Evolutionary conservation across 1,140 invertebrate genomes (phyloP).

Genomic region (Pseudomyrmex pallidus): DNA sequence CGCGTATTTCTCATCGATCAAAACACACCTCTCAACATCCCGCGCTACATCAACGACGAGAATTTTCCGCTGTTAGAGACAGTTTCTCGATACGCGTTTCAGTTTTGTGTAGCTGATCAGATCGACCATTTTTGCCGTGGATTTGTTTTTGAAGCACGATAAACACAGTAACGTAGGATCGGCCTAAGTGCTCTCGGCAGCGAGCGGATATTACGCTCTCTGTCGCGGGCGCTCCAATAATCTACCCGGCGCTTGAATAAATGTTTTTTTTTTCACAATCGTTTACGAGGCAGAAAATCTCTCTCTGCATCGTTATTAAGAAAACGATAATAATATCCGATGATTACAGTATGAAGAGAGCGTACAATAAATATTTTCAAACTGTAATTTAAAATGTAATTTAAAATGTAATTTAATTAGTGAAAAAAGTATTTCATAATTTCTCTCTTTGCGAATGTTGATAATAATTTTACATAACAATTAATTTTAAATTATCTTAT

Average conservation of each 20-base stretch:
- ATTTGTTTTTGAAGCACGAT: conserved; percentile 56
- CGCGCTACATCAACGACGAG: conserved; percentile 15
- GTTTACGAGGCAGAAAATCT: background rate
- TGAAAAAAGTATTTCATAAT: background rate
- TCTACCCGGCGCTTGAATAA: conserved; percentile 9
- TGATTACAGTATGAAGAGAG: background rate
- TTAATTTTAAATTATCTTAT: no score
- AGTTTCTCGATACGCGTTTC: conserved; percentile 53
- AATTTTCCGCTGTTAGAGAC: conserved; percentile 39
- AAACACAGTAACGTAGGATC: conserved; percentile 38
- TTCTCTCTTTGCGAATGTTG: background rate
- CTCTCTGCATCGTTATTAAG: conserved; percentile 15
- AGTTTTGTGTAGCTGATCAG: conserved; percentile 43
- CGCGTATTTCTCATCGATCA: conserved; percentile 18
- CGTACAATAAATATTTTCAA: conserved; percentile 21
- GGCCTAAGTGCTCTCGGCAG: conserved; percentile 52
- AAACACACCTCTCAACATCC: background rate
- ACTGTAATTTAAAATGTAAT: background rate
- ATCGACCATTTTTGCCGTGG: conserved; percentile 42
- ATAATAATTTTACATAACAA: background rate
- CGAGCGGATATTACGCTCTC: conserved; percentile 36
- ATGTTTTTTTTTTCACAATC: conserved; percentile 46
- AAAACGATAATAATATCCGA: conserved; percentile 26
- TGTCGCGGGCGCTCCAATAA: conserved; percentile 40
- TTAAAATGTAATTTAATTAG: conserved; percentile 6